phyloP scores from a whole-genome alignment of 1,140 invertebrate species.

The Polypedilum pembai region DNA sequence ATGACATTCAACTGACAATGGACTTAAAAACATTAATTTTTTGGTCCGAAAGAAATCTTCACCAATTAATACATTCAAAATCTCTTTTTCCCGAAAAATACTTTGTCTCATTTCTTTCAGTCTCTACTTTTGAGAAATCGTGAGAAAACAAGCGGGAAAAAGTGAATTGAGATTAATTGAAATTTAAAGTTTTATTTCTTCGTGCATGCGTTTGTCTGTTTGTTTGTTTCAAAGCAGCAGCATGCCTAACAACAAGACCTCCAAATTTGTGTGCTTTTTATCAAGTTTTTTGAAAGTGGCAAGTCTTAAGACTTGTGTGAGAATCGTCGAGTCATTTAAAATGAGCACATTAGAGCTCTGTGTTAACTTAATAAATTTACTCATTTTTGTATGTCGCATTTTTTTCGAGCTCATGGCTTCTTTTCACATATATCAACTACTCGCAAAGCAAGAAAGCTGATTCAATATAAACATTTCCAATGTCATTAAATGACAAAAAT shows the following conservation, averaged over 20 bases:
- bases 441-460: neutral
- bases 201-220: neutral
- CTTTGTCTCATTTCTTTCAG: neutral
- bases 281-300: neutral
- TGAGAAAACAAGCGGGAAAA: neutral
- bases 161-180: slow-evolving; percentile 19
- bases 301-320: neutral
- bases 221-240: neutral
- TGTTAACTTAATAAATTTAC: neutral
- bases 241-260: slow-evolving; percentile 2
- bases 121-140: slow-evolving; percentile 1
- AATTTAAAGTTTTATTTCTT: slow-evolving; percentile 8
- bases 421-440: neutral
- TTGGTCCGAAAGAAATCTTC: neutral
- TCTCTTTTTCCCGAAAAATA: neutral
- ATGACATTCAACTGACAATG: neutral
- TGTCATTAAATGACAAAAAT: neutral
- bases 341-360: too few relatives aligned
- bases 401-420: slow-evolving; percentile 2
- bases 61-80: neutral
- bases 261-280: slow-evolving; percentile 2
- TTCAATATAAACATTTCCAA: neutral
- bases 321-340: neutral
- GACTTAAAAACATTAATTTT: neutral
- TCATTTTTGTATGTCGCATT: neutral